Base-by-base conservation (phyloP, 2,113 vertebrate genomes). In the Silurus meridionalis region DNA sequence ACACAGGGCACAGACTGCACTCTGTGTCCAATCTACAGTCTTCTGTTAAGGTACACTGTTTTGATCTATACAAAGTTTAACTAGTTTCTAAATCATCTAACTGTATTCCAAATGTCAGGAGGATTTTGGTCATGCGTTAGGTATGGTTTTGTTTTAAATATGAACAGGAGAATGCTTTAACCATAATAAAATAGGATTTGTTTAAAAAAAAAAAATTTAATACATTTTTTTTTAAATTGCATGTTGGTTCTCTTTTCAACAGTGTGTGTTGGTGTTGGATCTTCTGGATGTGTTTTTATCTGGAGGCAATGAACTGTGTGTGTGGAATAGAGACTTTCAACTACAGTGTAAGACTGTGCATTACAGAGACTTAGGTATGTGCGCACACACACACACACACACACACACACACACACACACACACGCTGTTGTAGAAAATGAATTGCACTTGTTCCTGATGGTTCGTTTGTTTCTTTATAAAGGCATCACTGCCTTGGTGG, bases 201-300 rank as follows among this genome's bases (percentile, higher is more conserved):
- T 37, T 37, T 37, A 37, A 37, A 37, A 37, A 37, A 37, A 37
- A 37, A 37, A 37, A 37, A 37, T 37, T 2, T 37, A 37, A 37
- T 37, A 37, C 1, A 37, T 37, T 37, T 37, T 37, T 37, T 37
- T 37, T 37, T 37, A 1, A 37, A 37, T 37, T 74, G 85, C 86
- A 46, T 61, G 66, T 66, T 25, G 17, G 28, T 80, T 87, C 23
- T 83, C 9, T 89, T 88, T 93, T 89, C 58, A 10, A 46, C 92
- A 99, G 98, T 97, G 97, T 92, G 91, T 99, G 91, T 94, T 96
- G 90, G 95, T 97, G 93, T 93, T 99, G 91, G 95, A 94, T 91
- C 95, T 94, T 21, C 92, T 97, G 91, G 93, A 95, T 88, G 83
- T 97, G 87, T 98, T 96, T 96, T 90, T 99, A 15, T 98, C 98